Evolutionary conservation across 1,140 invertebrate genomes (phyloP), one percentile per base, ranked within the genome.

Genomic region (Drosophila simulans): DNA sequence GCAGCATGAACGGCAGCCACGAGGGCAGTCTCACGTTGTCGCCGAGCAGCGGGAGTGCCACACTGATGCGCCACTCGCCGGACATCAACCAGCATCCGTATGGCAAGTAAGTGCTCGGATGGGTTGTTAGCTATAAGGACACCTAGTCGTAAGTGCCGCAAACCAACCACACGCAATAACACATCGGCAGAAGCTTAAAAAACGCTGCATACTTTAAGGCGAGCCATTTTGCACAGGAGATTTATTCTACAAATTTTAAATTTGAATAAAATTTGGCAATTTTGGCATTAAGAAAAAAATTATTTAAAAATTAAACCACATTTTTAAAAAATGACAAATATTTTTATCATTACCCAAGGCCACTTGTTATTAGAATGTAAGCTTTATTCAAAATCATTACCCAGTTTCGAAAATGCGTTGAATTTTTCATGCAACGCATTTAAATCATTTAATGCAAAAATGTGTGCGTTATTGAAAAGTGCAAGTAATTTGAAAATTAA

Each of bases 11-110:
- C 54, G 46, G 72, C 64, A 74, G 72, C 54, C 80, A 91, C 49
- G 90, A 80, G 27, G 81, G 74, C 57, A 82, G 82, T 17, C 54
- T 85, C 22, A 78, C 77, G 0, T 65, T 83, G 4, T 88, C 83
- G n/a, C 83, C 83, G 10, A 68, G 72, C 49, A 91, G 90, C 56
- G 83, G 83, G 22, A 91, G 74, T 48, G 83, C 78, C 63, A 92
- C 91, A 7, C 53, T 92, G 40, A 81, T 91, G 83, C 89, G 91
- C 12, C 91, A 92, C 75, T 88, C 83, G 7, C 82, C 91, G 55
- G 91, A 91, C 66, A 88, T 89, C 56, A 88, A 88, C 76, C 85
- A 83, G 48, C 81, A 89, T 62, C 86, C 90, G 49, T 91, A 91
- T 70, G 90, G 76, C 73, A 91, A 91, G 83, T 91, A 85, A 91